These are phyloP conservation scores for Leptinotarsa lineolata DNA, from an alignment of 1,140 invertebrate species.

Conservation along the genomic window DNA sequence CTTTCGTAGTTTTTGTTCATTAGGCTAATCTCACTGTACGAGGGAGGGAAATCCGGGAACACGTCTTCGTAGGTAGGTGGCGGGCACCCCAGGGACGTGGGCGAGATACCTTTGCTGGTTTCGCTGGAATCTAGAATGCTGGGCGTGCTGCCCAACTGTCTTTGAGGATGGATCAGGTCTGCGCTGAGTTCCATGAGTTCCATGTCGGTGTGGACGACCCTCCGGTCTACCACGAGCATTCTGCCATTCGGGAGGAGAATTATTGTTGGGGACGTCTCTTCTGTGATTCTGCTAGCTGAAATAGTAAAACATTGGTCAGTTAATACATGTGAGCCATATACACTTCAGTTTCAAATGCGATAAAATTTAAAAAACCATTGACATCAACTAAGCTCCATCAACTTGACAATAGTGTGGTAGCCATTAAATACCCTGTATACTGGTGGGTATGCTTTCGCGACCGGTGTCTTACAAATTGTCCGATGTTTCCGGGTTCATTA, in stretches of 20 bases:
- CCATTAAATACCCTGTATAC: neutral
- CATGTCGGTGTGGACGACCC: conserved; percentile 58
- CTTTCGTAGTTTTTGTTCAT: conserved; percentile 33
- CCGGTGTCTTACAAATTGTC: too few relatives aligned
- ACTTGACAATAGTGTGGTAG: neutral
- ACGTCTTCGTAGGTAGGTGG: conserved; percentile 55
- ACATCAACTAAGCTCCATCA: neutral
- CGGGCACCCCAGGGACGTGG: conserved; percentile 50
- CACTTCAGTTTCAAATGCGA: neutral
- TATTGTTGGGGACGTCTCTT: conserved; percentile 59
- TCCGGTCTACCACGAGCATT: conserved; percentile 63
- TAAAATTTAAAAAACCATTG: neutral
- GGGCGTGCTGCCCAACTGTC: conserved; percentile 48
- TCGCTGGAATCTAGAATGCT: conserved; percentile 52
- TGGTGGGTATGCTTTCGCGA: too few relatives aligned
- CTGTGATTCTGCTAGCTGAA: conserved; percentile 46
- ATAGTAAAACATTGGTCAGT: conserved; percentile 25
- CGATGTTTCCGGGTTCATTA: too few relatives aligned
- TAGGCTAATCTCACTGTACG: conserved; percentile 52
- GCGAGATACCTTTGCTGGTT: conserved; percentile 52
- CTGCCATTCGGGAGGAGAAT: conserved; percentile 63
- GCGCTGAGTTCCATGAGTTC: conserved; percentile 62
- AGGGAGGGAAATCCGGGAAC: conserved; percentile 55
- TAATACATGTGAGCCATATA: neutral
- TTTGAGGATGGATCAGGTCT: conserved; percentile 54